Evolutionary conservation across 2,797 vertebrate species (phyloP), one percentile per base, ranked within the genome.

Genomic region (Hapalemur alaotrensis): DNA sequence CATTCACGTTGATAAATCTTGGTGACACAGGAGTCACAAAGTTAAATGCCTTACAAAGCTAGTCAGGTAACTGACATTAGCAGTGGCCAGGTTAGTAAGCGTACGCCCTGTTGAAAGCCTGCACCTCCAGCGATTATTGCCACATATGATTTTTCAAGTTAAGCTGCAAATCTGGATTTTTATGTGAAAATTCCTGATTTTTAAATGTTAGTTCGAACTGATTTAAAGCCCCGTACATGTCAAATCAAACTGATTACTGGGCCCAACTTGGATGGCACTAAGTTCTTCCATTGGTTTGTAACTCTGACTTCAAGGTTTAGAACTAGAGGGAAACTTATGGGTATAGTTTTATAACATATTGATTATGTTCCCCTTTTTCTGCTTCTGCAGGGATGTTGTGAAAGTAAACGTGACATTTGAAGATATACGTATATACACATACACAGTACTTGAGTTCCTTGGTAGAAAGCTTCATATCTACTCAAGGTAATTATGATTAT

Each of bases 401-500:
- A 93, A 76, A 59, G 38, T 85, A 89, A 91, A 75, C 6, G 17
- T 22, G 8, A 67, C 30, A 41, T 57, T 82, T 83, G n/a, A 48
- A 75, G 11, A 70, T 54, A 89, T 28, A 78, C 10, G 54, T 1
- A 63, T 1, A 65, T 14, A 65, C 30, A 63, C 61, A n/a, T 30
- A 63, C 28, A 59, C 4, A 32, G 43, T 30, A 70, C 15, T 35
- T 10, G 67, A 93, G 43, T 86, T 72, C 3, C 13, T 91, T 73
- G 72, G 1, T 46, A 75, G 48, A 90, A 65, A 50, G 5, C 25
- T 89, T 70, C 11, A 9, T n/a, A 86, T 52, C 73, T 15, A 59
- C n/a, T 93, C 38, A 93, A 95, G 86, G 46, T 93, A 96, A 92
- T 59, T 80, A 73, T 78, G 17, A 18, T 82, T 57, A 70, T 76